Evolutionary conservation across 2,888 invertebrate species (phyloP).

Genomic region (Polietes domitor): DNA sequence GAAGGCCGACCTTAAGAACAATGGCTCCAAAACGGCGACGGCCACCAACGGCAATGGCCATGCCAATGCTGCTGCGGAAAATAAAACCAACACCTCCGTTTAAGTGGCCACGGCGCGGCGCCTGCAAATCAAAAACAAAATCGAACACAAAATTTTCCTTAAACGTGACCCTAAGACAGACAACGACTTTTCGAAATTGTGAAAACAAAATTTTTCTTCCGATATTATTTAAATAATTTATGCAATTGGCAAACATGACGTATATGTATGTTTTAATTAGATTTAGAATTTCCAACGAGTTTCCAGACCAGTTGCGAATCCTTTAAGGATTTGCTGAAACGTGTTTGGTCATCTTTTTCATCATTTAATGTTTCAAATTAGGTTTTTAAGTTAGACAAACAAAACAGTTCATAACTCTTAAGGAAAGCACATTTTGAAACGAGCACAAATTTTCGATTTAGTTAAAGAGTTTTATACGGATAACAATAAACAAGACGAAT

Average conservation of each 20-base stretch:
- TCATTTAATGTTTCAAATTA: constrained; percentile 46
- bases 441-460: constrained; percentile 68
- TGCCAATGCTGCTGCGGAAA: constrained; percentile 73
- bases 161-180: constrained; percentile 63
- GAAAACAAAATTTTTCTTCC: constrained; percentile 28
- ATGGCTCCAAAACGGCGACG: constrained; percentile 70
- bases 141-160: constrained; percentile 46
- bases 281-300: neutral
- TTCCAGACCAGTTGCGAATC: constrained; percentile 57
- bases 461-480: constrained; percentile 51
- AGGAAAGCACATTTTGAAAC: constrained; percentile 69
- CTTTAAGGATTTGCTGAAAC: constrained; percentile 49
- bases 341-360: constrained; percentile 2
- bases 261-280: neutral
- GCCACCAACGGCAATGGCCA: constrained; percentile 71
- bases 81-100: constrained; percentile 79
- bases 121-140: constrained; percentile 47
- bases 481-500: neutral
- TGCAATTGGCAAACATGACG: constrained; percentile 10
- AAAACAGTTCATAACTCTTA: constrained; percentile 59
- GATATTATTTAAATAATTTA: constrained; percentile 3
- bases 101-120: constrained; percentile 69
- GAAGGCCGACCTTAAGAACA: constrained; percentile 79
- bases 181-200: constrained; percentile 45
- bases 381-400: constrained; percentile 53